Evolutionary conservation across 2,797 vertebrate genomes (phyloP), one percentile per base, ranked within the genome.

Genomic region (Lagocephalus sceleratus): DNA sequence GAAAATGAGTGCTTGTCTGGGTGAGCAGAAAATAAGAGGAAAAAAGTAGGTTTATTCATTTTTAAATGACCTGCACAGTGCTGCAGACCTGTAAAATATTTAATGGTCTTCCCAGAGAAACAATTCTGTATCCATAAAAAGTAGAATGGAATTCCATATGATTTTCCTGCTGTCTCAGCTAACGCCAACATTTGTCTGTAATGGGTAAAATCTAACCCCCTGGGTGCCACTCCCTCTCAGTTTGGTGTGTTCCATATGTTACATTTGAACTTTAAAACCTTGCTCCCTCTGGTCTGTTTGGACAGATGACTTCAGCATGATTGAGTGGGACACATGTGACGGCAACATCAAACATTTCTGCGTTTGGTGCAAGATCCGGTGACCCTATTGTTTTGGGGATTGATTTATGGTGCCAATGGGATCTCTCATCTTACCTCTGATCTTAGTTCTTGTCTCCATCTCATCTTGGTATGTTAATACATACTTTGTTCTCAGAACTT

Each of bases 21-120:
- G 9, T 9, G 26, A 29, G 26, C 1, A 29, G 26, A 29, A 29
- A 29, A 29, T 29, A 29, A 29, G 11, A 29, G 3, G 3, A 29
- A 10, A 10, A 29, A 29, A 29, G 26, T 29, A 10, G 9, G 2
- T 35, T 35, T 35, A 35, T 35, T 35, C 32, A 10, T 11, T 12
- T 35, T 35, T 35, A 4, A 82, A 53, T 56, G 79, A 76, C 81
- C 75, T 62, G 58, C 63, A 73, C 79, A 79, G 63, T 57, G 66
- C 82, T 69, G 71, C 57, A 77, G 81, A 82, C 63, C 62, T 57
- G 74, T 88, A 63, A 52, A 2, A 15, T 48, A 60, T 82, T 87
- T 90, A 90, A 90, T 90, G 91, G 84, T 85, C 81, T 87, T 88
- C 87, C 68, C 89, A 87, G 87, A 83, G 79, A 81, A 82, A 73